A percentile compares a stretch with the other conserved stretches of the same genome.
Conservation (phyloP, 2,888 invertebrate species). For the Chrysodeixis includens region DNA sequence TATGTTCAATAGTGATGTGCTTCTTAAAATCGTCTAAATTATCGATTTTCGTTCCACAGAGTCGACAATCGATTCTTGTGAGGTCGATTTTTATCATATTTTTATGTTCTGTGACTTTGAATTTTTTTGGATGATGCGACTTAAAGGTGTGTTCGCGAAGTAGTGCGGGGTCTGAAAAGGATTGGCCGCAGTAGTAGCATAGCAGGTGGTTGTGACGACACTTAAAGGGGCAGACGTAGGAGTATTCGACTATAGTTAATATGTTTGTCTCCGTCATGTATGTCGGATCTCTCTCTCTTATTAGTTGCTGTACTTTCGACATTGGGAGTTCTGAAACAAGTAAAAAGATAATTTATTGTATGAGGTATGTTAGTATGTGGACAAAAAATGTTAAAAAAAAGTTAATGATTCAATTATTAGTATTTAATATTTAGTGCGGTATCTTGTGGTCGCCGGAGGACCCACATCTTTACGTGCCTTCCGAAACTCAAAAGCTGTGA, state of each 20-base stretch:
- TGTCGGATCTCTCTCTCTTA: constrained; percentile 78
- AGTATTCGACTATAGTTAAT: constrained; percentile 78
- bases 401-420: too few relatives aligned
- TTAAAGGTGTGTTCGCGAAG: constrained; percentile 70
- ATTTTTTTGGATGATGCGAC: constrained; percentile 74
- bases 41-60: constrained; percentile 71
- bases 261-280: constrained; percentile 82
- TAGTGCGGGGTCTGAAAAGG: constrained; percentile 67
- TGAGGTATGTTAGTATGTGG: too few relatives aligned
- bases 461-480: too few relatives aligned
- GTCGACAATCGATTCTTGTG: constrained; percentile 78
- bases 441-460: too few relatives aligned
- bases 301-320: constrained; percentile 77
- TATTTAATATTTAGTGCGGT: too few relatives aligned
- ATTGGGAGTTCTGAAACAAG: constrained; percentile 71
- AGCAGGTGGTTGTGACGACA: constrained; percentile 81
- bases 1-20: constrained; percentile 72
- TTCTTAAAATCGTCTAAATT: constrained; percentile 74
- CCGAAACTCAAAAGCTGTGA: too few relatives aligned
- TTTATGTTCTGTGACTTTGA: constrained; percentile 79
- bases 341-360: background rate
- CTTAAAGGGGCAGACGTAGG: constrained; percentile 81
- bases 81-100: constrained; percentile 84
- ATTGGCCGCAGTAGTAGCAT: constrained; percentile 80
- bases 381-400: too few relatives aligned